Base-by-base conservation (phyloP, 2,888 invertebrate genomes). In the Seira ritae region DNA sequence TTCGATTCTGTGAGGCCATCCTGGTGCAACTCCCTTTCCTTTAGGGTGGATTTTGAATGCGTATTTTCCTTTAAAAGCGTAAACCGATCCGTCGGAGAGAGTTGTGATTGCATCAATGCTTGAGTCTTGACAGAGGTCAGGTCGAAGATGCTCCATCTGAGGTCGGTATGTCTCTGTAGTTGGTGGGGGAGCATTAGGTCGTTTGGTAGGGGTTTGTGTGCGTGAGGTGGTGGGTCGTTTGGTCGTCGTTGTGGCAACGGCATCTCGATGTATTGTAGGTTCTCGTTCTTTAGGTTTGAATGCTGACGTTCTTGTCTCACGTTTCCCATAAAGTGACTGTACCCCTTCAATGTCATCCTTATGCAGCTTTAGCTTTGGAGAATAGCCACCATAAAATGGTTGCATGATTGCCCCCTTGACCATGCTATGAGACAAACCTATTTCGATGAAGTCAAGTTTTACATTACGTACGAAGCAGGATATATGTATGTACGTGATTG, bases 341-440 rank as follows among this genome's bases (percentile, higher is more conserved):
- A 85, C 69, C 17, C 86, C 87, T 10, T 68, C 66, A 50, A 88
- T 84, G 66, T 88, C 88, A 80, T 88, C 87, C 1, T 70, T 20
- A 73, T 88, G 88, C 10, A 88, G 72, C 19, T 82, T 8, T 0
- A 88, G 69, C n/a, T 86, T 68, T 0, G 86, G 87, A 12, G 65
- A 50, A 55, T 86, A 87, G 0, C 86, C 87, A 4, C 70, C 84
- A 65, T 87, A 88, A 70, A 81, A 83, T 20, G 87, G 84, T 42
- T 75, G 77, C 87, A 87, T 88, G 10, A 87, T 87, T 10, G 88
- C 84, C 10, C 87, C 87, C 65, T 80, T 86, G 0, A 24, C 74
- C 0, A 50, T 23, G 31, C 85, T 85, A 75, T 88, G 88, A 10
- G 76, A 66, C n/a, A 88, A 73, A 17, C 86, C 86, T 80, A 17